A percentile compares a stretch with the other conserved stretches of the same genome.
Evolutionary conservation across 64 coral and sea anemone genomes (phyloP).

Genomic region (Montipora sp.): DNA sequence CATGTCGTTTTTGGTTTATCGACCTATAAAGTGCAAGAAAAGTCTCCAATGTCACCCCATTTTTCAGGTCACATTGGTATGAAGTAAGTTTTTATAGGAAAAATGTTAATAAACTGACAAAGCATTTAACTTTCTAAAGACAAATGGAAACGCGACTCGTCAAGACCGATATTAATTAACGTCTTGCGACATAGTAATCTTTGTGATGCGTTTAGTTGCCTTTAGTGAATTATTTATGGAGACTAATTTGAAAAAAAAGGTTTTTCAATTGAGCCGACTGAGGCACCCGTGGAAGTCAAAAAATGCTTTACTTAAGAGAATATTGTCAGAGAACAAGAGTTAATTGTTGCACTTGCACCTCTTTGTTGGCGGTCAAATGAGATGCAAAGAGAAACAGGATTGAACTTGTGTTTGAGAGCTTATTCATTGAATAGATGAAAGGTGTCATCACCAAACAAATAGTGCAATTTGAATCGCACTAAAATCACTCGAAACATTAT

Average conservation of each 20-base stretch:
- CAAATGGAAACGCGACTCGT: background rate
- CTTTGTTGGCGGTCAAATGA: constrained; percentile 7
- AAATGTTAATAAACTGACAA: too few relatives aligned
- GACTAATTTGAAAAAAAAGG: background rate
- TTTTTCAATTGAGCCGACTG: background rate
- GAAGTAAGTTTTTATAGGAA: too few relatives aligned
- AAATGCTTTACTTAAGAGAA: background rate
- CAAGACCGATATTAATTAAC: constrained; percentile 34
- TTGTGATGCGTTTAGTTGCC: constrained; percentile 7
- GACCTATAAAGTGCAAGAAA: background rate
- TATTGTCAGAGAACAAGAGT: background rate
- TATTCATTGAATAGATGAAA: background rate
- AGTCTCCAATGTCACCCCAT: background rate
- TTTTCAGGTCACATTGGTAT: background rate
- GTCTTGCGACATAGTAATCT: constrained; percentile 1
- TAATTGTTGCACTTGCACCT: background rate
- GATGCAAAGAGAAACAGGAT: constrained; percentile 6
- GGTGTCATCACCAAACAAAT: constrained; percentile 18
- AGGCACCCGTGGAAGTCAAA: background rate
- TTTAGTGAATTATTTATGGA: background rate
- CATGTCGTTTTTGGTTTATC: background rate
- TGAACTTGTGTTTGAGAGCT: background rate
- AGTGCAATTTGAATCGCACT: background rate
- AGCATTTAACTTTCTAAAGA: background rate
- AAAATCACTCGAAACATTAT: background rate